A percentile compares a stretch with the other conserved stretches of the same genome.
These are phyloP conservation scores for Corythucha ciliata DNA, from an alignment of 2,888 invertebrate genomes.

Conservation along the genomic window DNA sequence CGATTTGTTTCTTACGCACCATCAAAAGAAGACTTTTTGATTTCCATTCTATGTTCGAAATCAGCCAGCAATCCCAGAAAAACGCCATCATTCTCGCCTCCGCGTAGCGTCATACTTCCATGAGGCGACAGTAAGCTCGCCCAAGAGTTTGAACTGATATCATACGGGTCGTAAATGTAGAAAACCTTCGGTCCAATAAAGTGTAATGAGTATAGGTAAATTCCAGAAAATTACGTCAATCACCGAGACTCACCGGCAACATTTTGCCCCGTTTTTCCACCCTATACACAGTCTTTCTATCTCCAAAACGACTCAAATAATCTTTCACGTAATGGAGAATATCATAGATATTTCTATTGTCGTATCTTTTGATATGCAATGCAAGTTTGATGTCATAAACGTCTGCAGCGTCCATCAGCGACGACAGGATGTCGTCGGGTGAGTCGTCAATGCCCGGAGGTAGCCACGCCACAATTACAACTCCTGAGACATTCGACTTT, in stretches of 20 bases:
- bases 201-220: no score
- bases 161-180: conserved; percentile 57
- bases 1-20: conserved; percentile 35
- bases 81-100: conserved; percentile 49
- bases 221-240: no score
- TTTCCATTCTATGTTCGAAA: conserved; percentile 46
- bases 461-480: conserved; percentile 50
- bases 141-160: conserved; percentile 48
- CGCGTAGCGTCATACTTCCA: conserved; percentile 46
- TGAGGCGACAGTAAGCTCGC: conserved; percentile 43
- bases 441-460: conserved; percentile 44
- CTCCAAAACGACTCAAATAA: conserved; percentile 40
- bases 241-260: conserved; percentile 30
- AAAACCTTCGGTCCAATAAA: no score
- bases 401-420: conserved; percentile 41
- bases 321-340: conserved; percentile 44
- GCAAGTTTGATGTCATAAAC: conserved; percentile 48
- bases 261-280: conserved; percentile 20
- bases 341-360: conserved; percentile 45
- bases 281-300: conserved; percentile 28
- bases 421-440: conserved; percentile 42
- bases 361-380: conserved; percentile 52
- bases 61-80: conserved; percentile 52
- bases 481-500: conserved; percentile 42
- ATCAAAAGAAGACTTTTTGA: conserved; percentile 48